A percentile compares a stretch with the other conserved stretches of the same genome.
phyloP scores from a whole-genome alignment of 1,140 invertebrate species.

The Aplysia californica region DNA sequence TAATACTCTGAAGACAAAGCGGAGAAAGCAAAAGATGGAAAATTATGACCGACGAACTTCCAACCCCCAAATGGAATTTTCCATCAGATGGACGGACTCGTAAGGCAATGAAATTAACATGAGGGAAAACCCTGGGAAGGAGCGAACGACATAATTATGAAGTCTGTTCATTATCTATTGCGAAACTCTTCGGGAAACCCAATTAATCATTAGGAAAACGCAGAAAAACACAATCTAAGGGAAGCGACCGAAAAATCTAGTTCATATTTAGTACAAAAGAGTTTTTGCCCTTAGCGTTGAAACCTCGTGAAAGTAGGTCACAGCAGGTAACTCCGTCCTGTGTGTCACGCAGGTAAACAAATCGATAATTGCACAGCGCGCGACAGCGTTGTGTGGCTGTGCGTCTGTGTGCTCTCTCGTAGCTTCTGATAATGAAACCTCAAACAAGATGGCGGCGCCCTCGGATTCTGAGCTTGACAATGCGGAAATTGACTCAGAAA shows the following conservation, averaged over 20 bases:
- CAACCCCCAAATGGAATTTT: too few relatives aligned
- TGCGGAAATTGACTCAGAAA: neutral
- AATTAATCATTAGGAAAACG: neutral
- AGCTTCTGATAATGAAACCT: neutral
- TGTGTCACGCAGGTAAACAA: neutral
- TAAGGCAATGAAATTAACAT: too few relatives aligned
- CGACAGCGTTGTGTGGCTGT: neutral
- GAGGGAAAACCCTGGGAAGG: neutral
- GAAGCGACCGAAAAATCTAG: neutral
- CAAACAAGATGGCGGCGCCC: conserved; percentile 8
- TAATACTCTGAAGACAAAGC: too few relatives aligned
- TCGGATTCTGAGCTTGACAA: neutral
- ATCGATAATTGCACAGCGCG: neutral
- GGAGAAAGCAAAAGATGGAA: too few relatives aligned
- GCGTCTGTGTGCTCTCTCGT: neutral
- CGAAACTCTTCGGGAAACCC: neutral
- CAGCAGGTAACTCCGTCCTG: neutral
- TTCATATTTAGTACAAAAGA: neutral
- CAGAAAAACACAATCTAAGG: neutral
- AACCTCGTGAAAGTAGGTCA: neutral
- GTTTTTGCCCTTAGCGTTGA: neutral
- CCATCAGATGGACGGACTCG: too few relatives aligned
- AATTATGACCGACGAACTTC: too few relatives aligned
- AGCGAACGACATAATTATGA: neutral
- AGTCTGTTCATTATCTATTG: neutral